phyloP scores from a whole-genome alignment of 2,113 vertebrate genomes.

The Machaerirhynchus nigripectus region DNA sequence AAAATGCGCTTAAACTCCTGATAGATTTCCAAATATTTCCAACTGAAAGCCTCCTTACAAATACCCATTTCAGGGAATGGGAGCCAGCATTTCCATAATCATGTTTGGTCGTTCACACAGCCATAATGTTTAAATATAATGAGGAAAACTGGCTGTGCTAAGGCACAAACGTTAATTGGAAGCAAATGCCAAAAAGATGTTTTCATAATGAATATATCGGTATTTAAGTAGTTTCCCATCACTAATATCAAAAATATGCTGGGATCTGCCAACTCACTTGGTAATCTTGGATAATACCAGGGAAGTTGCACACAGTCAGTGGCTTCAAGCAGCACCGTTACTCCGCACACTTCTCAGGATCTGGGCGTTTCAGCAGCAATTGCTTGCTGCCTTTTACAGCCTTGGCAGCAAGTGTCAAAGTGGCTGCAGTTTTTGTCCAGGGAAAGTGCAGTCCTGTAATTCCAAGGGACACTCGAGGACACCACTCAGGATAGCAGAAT shows the following conservation, averaged over 20 bases:
- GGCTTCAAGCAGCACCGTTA: neutral
- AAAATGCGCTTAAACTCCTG: conserved; percentile 35
- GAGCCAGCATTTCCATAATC: neutral
- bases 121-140: neutral
- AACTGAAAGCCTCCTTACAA: neutral
- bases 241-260: neutral
- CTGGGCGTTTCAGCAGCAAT: neutral
- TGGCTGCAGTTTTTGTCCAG: neutral
- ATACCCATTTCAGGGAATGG: neutral
- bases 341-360: neutral
- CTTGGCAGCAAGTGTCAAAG: neutral
- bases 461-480: neutral
- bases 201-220: neutral
- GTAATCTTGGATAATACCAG: neutral
- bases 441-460: neutral
- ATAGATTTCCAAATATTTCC: conserved; percentile 34
- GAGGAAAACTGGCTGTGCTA: neutral
- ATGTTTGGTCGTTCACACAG: neutral
- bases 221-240: neutral
- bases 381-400: neutral
- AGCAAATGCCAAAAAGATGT: conserved; percentile 42
- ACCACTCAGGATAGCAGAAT: neutral
- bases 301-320: neutral
- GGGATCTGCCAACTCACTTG: neutral
- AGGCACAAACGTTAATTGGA: neutral